Base-by-base conservation (phyloP, 92 coral and sea anemone genomes). In the Heteractis magnifica region DNA sequence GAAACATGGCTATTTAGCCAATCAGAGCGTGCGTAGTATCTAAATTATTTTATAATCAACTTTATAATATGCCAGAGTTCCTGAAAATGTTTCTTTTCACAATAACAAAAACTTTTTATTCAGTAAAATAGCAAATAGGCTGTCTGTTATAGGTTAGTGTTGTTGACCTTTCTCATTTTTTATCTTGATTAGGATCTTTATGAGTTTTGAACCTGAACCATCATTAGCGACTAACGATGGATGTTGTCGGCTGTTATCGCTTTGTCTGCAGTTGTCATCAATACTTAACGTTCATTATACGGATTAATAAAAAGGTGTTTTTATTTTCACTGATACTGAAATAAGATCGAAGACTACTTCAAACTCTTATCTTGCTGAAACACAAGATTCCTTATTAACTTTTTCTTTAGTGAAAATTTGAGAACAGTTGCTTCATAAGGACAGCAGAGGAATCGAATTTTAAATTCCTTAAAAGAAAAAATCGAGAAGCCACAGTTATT, bases 281-380 rank as follows among this genome's bases (percentile, higher is more conserved):
- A 26, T 68, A 68, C 49, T 68, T 68, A 62, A 68, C 49, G 73
- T 68, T 68, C 20, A 68, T 68, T 68, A 68, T 68, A 26, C 13
- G 73, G 73, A 68, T 26, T 68, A 20, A 7, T 7, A 11, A 23
- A 41, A 68, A 68, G 49, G 10, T 68, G 73, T 68, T 68, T 68
- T 23, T 26, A 10, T 68, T 19, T 68, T 68, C 49, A 23, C 26
- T 26, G 73, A 68, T 68, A 68, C 23, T 68, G 73, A 68, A 26
- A 26, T 68, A 5, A n/a, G 70, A 62, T 62, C 6, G 20, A 23
- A 68, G 23, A 9, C 21, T 20, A 26, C 23, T 10, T 19, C 20
- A 68, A 68, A 68, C 26, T 11, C 48, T 68, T 65, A 68, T 6
- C 73, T 8, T 26, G 44, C 49, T 26, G 10, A 8, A 68, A 68